Base-by-base conservation (phyloP, 30 jellyfish, hydroid and myxozoan genomes). In the Aurelia sp. region DNA sequence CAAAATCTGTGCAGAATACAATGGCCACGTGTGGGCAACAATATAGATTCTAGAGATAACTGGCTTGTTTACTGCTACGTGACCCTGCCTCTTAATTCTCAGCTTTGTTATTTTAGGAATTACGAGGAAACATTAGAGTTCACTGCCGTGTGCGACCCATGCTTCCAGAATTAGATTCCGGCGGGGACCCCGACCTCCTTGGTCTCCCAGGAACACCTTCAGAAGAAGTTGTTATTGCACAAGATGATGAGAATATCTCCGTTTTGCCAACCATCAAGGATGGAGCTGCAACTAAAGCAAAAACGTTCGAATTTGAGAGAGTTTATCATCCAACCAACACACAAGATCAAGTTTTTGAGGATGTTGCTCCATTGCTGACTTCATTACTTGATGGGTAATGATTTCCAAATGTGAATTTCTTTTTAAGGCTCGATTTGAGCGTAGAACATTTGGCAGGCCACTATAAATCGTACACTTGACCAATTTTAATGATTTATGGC, bases 111-210 rank as follows among this genome's bases (percentile, higher is more conserved):
- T 67, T 35, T 4, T 53, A 91, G 98, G 98, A 91, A 74, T 82
- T 91, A 10, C 85, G 98, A 40, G 98, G 98, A 8, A 91, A 91
- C 90, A 91, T 91, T 40, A 69, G 98, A 50, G 98, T 91, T 8
- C 98, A 91, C 90, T 91, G 98, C 52, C 91, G 98, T 19, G 96
- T 85, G 13, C 86, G 98, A 27, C 98, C 98, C 2, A 73, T 91
- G 88, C 96, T 91, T 16, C 80, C 93, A 1, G 90, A 72, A 8
- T 74, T 91, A 58, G 98, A 91, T 67, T 84, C 98, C n/a, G 91
- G 88, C 5, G 98, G 98, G 15, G 98, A 91, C 63, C 90, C 92
- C 31, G 93, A 78, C 21, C 53, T 86, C 27, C 93, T 91, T 33
- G 98, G 98, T 4, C 41, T 84, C 20, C 93, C 98, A 9, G 91